Evolutionary conservation across 2,113 vertebrate species (phyloP).

Genomic region (Pteruthius melanotis): DNA sequence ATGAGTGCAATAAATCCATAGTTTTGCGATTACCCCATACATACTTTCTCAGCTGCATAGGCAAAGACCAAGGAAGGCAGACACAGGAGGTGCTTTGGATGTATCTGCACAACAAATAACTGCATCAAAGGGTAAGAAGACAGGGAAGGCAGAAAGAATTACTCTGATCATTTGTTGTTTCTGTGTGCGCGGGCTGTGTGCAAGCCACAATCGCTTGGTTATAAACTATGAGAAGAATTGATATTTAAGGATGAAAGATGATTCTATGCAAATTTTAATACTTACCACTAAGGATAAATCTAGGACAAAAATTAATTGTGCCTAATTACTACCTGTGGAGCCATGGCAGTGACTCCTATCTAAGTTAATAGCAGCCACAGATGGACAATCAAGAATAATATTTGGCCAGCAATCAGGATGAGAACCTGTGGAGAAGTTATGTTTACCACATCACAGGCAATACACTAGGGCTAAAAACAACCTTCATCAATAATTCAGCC

Average conservation of each 20-base stretch:
- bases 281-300: not conserved
- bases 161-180: not conserved
- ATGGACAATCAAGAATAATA: not conserved
- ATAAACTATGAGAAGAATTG: not conserved
- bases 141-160: not conserved
- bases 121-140: not conserved
- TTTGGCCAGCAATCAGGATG: not conserved
- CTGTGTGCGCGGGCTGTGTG: fast-evolving
- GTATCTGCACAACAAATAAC: not conserved
- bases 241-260: not conserved
- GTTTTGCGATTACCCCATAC: not conserved
- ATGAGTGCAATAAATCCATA: not conserved
- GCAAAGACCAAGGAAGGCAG: not conserved
- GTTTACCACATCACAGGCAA: not conserved
- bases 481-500: conserved; percentile 52
- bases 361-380: not conserved
- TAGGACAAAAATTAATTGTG: conserved; percentile 2
- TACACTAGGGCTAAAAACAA: not conserved
- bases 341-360: not conserved
- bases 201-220: not conserved
- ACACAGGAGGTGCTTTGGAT: not conserved
- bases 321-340: not conserved
- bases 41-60: not conserved
- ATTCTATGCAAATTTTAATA: not conserved
- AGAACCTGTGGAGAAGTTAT: not conserved